Evolutionary conservation across 2,113 vertebrate species (phyloP), one percentile per base, ranked within the genome.

Genomic region (Dicaeum eximium): DNA sequence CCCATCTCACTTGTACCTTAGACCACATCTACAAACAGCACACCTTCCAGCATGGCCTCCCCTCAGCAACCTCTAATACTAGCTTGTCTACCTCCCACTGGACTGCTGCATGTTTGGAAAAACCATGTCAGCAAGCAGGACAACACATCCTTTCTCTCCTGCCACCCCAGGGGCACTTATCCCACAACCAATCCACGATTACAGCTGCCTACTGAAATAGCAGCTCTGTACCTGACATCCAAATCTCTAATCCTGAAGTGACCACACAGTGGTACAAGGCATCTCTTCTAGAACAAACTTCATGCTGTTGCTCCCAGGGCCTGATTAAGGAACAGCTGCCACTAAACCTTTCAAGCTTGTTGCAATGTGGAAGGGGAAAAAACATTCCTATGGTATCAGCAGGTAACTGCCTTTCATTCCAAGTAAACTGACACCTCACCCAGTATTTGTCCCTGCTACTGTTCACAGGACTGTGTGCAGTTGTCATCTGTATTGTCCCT

Each of bases 1-100:
- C 30, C 45, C 44, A 67, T 77, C 44, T 67, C 38, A 24, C 25
- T 84, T 87, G 45, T 53, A 45, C 28, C 25, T 79, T 53, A 71
- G n/a, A 69, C 13, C 9, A 6, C 40, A 57, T 28, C 1, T 48
- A 31, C 47, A 27, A 91, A 40, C 12, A 51, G 48, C n/a, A 54
- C 3, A 6, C 19, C 5, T n/a, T 79, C 24, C 35, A 79, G 74
- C 45, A 60, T 0, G 0, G 19, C 40, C 48, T 54, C 10, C 38
- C 30, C 31, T 69, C 25, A 7, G 21, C n/a, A 88, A 80, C 11
- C 44, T n/a, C 5, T 48, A 27, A 65, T 44, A 54, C n/a, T 42
- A 53, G 37, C n/a, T 15, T 53, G 5, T 22, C 42, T 62, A 13
- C 37, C 28, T 91, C 54, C 42, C 50, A n/a, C 37, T 40, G 35